phyloP scores from a whole-genome alignment of 2,797 vertebrate genomes.

The Eurystomus glaucurus region DNA sequence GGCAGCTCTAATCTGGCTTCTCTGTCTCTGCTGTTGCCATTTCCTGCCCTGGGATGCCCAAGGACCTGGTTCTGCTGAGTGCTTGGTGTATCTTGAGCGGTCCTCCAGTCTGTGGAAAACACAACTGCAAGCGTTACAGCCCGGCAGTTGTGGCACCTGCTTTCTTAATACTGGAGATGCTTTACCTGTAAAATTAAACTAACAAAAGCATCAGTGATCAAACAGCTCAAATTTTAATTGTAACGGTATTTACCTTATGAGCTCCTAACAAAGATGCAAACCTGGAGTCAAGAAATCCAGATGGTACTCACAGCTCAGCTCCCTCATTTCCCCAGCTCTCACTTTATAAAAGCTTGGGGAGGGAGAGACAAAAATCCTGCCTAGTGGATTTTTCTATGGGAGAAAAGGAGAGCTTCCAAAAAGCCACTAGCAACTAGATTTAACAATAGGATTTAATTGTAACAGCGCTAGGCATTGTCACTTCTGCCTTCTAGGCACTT shows the following conservation, averaged over 20 bases:
- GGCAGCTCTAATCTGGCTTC: not conserved
- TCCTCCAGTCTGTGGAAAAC: not conserved
- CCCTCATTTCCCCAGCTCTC: not conserved
- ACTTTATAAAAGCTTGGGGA: not conserved
- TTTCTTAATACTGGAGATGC: not conserved
- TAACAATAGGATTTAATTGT: not conserved
- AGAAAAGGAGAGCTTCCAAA: not conserved
- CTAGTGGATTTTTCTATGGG: not conserved
- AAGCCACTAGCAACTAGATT: not conserved
- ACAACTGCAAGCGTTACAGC: not conserved
- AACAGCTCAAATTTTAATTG: not conserved
- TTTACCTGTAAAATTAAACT: not conserved
- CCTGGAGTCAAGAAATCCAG: not conserved
- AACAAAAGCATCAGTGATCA: not conserved
- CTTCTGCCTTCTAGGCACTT: not conserved
- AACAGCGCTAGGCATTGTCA: not conserved
- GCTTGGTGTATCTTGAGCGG: not conserved
- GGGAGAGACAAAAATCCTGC: not conserved
- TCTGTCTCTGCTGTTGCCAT: not conserved
- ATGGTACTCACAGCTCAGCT: not conserved
- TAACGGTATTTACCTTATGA: not conserved
- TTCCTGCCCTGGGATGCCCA: not conserved
- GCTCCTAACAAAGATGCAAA: not conserved
- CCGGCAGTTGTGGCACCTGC: not conserved
- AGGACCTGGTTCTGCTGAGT: not conserved